These are phyloP conservation scores for Uropsilus gracilis DNA, from an alignment of 2,113 vertebrate species.

Conservation along the genomic window DNA sequence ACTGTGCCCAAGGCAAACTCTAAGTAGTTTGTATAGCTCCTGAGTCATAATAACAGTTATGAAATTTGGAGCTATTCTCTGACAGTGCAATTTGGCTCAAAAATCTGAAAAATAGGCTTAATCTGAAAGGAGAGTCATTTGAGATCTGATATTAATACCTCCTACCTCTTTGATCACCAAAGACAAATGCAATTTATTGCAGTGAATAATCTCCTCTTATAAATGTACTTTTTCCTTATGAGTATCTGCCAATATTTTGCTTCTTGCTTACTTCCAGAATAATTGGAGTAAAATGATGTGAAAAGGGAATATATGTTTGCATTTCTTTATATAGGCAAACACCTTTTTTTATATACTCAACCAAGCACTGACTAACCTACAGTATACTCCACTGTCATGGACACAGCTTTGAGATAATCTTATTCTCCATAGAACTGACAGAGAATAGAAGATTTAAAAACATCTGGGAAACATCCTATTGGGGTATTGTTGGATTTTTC, in stretches of 20 bases:
- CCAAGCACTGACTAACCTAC: neutral
- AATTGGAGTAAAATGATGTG: neutral
- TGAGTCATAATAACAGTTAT: constrained; percentile 65
- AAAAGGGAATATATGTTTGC: neutral
- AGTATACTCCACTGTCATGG: neutral
- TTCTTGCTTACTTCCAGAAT: neutral
- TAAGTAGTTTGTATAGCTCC: constrained; percentile 33
- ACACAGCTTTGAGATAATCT: neutral
- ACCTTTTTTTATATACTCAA: neutral
- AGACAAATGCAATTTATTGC: neutral
- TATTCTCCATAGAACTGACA: neutral
- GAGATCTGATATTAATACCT: constrained; percentile 59
- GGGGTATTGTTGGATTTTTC: neutral
- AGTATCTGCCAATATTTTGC: neutral
- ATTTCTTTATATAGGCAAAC: neutral
- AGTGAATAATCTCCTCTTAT: constrained; percentile 46
- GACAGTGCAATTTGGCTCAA: constrained; percentile 58
- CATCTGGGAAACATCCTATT: neutral
- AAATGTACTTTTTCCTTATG: neutral
- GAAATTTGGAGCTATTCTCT: constrained; percentile 62
- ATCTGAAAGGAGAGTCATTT: constrained; percentile 53
- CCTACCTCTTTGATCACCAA: neutral
- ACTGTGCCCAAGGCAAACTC: constrained; percentile 52
- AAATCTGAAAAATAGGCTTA: constrained; percentile 64
- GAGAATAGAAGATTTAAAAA: neutral